Evolutionary conservation across 2,888 invertebrate genomes (phyloP).

Genomic region (Himalopsyche japonica): DNA sequence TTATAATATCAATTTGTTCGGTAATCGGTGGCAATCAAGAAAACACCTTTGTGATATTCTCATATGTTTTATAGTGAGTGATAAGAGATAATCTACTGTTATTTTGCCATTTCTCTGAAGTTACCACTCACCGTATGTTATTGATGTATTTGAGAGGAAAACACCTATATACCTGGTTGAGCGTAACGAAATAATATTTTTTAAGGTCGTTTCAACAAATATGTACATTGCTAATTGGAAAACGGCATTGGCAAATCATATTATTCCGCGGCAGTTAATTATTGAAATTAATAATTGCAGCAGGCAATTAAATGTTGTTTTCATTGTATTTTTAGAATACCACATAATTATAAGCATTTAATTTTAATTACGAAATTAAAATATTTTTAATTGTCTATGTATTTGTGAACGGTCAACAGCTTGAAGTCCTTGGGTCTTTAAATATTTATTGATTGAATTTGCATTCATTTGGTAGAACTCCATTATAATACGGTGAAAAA

Average conservation of each 20-base stretch:
- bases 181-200: conserved; percentile 3
- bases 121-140: not conserved
- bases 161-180: conserved; percentile 22
- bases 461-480: too few species aligned
- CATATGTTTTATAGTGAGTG: too few species aligned
- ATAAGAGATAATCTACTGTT: too few species aligned
- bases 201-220: conserved; percentile 14
- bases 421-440: not conserved
- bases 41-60: too few species aligned
- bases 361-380: not conserved
- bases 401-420: not conserved
- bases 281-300: not conserved
- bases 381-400: not conserved
- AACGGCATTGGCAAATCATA: not conserved
- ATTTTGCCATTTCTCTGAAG: too few species aligned
- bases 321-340: not conserved
- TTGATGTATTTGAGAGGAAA: not conserved
- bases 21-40: too few species aligned
- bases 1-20: too few species aligned
- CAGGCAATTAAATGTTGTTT: not conserved
- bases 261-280: not conserved
- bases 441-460: not conserved
- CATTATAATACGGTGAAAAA: too few species aligned
- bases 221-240: not conserved
- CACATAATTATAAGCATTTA: not conserved